Conservation (phyloP, 2,888 invertebrate species). For the Eupithecia vulgata region DNA sequence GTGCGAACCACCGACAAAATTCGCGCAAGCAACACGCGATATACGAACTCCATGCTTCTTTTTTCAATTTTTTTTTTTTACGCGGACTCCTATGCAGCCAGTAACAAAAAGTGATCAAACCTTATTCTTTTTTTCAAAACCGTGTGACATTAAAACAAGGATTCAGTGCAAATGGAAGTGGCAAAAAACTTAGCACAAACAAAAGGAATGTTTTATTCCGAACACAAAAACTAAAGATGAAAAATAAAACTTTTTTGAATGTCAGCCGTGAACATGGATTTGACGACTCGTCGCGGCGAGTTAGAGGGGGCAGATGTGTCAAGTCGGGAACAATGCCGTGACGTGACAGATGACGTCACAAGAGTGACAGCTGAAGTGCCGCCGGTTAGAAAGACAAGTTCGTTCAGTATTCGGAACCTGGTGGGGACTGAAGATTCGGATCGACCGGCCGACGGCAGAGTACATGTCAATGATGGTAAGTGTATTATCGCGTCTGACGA, state of each 20-base stretch:
- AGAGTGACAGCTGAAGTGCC: constrained; percentile 64
- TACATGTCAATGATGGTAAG: constrained; percentile 69
- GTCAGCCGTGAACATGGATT: constrained; percentile 71
- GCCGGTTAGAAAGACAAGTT: constrained; percentile 65
- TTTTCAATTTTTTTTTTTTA: neutral
- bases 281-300: constrained; percentile 77
- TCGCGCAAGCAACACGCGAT: constrained; percentile 52
- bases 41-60: neutral
- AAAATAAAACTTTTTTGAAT: constrained; percentile 35
- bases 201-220: constrained; percentile 40
- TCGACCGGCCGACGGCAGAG: constrained; percentile 64
- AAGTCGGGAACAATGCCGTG: constrained; percentile 33
- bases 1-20: constrained; percentile 58
- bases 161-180: constrained; percentile 42
- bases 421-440: constrained; percentile 72
- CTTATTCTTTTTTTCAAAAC: constrained; percentile 19
- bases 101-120: neutral
- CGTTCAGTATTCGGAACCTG: constrained; percentile 76
- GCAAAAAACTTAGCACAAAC: constrained; percentile 15
- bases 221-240: constrained; percentile 44
- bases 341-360: constrained; percentile 61
- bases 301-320: constrained; percentile 57
- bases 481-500: constrained; percentile 24
- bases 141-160: constrained; percentile 26
- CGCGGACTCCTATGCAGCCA: neutral